Percentiles rank a stretch among this genome's conserved stretches.
These are phyloP conservation scores for Astropecten irregularis DNA, from an alignment of 53 echinoderm and acorn worm genomes.

Conservation along the genomic window DNA sequence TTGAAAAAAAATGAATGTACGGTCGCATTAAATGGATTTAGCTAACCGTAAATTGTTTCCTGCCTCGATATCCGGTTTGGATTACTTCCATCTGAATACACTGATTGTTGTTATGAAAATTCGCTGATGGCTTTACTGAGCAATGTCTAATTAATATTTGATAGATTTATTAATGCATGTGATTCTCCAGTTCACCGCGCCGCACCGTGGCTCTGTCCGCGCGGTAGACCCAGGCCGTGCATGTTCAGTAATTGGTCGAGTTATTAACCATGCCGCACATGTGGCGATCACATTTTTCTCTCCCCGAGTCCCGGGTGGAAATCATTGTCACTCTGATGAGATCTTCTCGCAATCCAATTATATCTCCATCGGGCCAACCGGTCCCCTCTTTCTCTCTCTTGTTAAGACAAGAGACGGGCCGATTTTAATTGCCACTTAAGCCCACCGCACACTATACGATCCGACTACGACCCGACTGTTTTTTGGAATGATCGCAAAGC, in stretches of 20 bases:
- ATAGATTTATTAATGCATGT: neutral
- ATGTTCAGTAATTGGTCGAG: neutral
- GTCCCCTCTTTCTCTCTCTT: too few species aligned
- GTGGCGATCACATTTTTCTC: neutral
- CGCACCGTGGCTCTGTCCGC: too few species aligned
- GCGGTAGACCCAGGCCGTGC: too few species aligned
- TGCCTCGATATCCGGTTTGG: too few species aligned
- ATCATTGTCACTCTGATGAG: constrained; percentile 1
- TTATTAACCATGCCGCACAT: constrained; percentile 9
- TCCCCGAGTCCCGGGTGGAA: constrained; percentile 16
- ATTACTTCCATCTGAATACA: too few species aligned
- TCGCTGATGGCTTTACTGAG: too few species aligned
- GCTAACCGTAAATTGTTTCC: too few species aligned
- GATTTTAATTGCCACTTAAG: constrained; percentile 18
- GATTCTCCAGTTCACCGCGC: neutral
- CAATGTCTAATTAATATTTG: neutral
- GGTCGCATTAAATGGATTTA: too few species aligned
- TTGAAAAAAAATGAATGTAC: too few species aligned
- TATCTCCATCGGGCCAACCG: neutral
- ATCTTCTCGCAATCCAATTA: constrained; percentile 18
- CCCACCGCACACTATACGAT: neutral
- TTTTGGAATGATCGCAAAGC: too few species aligned
- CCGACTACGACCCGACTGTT: too few species aligned
- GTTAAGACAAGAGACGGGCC: constrained; percentile 15
- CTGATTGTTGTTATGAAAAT: too few species aligned